Evolutionary conservation across 2,113 vertebrate species (phyloP).

Genomic region (Stigmatopora nigra): DNA sequence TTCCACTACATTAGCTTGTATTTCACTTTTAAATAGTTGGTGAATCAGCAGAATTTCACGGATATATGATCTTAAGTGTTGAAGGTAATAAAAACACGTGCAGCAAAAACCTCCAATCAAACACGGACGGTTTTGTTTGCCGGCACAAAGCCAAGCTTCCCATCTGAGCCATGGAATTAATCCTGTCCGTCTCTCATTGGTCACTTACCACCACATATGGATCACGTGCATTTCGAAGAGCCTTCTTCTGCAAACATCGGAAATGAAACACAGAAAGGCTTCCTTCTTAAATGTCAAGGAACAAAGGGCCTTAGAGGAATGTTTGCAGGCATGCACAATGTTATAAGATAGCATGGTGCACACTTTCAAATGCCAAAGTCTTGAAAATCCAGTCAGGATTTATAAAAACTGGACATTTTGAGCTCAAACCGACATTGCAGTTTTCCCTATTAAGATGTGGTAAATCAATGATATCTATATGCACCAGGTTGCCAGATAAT

Average conservation of each 20-base stretch:
- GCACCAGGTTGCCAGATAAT: neutral
- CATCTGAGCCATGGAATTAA: constrained; percentile 5
- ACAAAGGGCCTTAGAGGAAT: constrained; percentile 11
- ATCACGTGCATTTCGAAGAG: neutral
- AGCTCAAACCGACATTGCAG: too few species aligned
- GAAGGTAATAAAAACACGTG: too few species aligned
- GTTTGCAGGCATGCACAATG: constrained; percentile 28
- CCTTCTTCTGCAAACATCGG: neutral
- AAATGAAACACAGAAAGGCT: constrained; percentile 3
- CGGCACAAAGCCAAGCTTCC: neutral
- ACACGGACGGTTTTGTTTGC: neutral
- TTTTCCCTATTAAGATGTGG: neutral
- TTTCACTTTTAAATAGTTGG: neutral
- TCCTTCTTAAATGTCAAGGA: constrained; percentile 29
- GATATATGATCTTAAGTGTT: too few species aligned
- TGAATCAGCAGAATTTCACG: too few species aligned
- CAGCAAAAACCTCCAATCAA: neutral
- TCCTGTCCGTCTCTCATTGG: neutral
- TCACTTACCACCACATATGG: neutral
- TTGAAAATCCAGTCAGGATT: neutral
- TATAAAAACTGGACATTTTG: too few species aligned
- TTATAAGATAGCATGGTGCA: constrained; percentile 18
- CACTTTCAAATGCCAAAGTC: constrained; percentile 16
- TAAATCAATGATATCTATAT: neutral
- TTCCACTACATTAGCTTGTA: neutral